Percentiles rank a stretch among this genome's conserved stretches.
Conservation (phyloP, 2,888 invertebrate species). For the Pyralis farinalis region DNA sequence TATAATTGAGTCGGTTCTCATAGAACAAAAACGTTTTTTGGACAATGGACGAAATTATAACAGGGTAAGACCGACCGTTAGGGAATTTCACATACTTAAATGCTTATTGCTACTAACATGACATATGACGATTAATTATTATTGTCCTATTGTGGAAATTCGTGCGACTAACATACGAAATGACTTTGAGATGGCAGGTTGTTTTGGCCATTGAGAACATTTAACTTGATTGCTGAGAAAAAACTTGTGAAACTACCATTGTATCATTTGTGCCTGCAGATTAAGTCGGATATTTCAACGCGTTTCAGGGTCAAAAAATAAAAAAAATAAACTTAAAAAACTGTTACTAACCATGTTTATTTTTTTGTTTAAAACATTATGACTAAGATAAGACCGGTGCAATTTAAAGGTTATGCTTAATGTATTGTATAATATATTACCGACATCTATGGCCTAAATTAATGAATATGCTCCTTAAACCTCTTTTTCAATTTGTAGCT, state of each 20-base stretch:
- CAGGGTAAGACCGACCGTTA: constrained; percentile 64
- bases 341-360: too few relatives aligned
- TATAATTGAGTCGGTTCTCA: constrained; percentile 78
- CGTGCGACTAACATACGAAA: constrained; percentile 30
- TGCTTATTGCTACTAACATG: constrained; percentile 66
- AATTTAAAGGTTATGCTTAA: too few relatives aligned
- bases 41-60: constrained; percentile 78
- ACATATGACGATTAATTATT: constrained; percentile 72
- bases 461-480: constrained; percentile 7
- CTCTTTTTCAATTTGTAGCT: constrained; percentile 12
- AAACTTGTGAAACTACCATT: constrained; percentile 22
- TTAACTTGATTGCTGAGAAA: constrained; percentile 31
- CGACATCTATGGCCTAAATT: not conserved
- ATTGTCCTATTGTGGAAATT: constrained; percentile 51
- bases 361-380: too few relatives aligned
- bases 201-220: constrained; percentile 21
- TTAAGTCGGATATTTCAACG: constrained; percentile 12
- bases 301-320: constrained; percentile 6
- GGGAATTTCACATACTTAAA: constrained; percentile 74
- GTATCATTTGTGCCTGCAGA: constrained; percentile 10
- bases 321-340: not conserved
- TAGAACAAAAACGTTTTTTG: constrained; percentile 70
- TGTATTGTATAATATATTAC: too few relatives aligned
- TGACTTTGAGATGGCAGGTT: constrained; percentile 32
- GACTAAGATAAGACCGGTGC: too few relatives aligned